Conservation (phyloP, 2,113 vertebrate species). For the human region DNA sequence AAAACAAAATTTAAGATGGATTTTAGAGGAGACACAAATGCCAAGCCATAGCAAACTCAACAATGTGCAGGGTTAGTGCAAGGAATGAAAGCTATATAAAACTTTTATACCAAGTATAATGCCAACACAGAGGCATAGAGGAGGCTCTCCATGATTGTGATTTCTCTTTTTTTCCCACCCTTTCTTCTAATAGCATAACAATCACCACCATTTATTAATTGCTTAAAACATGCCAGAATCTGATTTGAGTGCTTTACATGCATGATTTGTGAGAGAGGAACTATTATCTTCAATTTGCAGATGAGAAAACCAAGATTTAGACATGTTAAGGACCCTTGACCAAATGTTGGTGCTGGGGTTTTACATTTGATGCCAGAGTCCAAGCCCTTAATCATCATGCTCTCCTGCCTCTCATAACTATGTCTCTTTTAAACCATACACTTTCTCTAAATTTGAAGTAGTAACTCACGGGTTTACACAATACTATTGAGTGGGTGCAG, state of each 20-base stretch:
- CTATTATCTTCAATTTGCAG: background rate
- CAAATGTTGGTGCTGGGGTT: background rate
- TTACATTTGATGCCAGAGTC: background rate
- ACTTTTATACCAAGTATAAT: background rate
- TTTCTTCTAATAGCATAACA: background rate
- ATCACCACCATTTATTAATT: background rate
- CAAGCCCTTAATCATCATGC: background rate
- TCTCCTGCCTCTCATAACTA: background rate
- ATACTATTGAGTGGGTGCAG: background rate
- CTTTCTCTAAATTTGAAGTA: background rate
- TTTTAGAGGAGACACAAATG: background rate
- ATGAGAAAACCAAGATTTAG: background rate
- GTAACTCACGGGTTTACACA: background rate
- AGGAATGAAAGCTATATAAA: background rate
- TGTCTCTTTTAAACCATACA: background rate
- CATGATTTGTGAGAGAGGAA: background rate
- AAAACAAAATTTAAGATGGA: background rate
- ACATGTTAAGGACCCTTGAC: background rate
- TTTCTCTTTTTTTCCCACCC: background rate
- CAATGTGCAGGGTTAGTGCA: background rate
- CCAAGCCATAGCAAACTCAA: background rate
- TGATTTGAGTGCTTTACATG: background rate
- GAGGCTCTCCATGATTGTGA: background rate
- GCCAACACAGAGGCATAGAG: background rate
- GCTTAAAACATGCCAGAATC: background rate